Evolutionary conservation across 30 jellyfish, hydroid and myxozoan genomes (phyloP).

Genomic region (Aurelia sp.): DNA sequence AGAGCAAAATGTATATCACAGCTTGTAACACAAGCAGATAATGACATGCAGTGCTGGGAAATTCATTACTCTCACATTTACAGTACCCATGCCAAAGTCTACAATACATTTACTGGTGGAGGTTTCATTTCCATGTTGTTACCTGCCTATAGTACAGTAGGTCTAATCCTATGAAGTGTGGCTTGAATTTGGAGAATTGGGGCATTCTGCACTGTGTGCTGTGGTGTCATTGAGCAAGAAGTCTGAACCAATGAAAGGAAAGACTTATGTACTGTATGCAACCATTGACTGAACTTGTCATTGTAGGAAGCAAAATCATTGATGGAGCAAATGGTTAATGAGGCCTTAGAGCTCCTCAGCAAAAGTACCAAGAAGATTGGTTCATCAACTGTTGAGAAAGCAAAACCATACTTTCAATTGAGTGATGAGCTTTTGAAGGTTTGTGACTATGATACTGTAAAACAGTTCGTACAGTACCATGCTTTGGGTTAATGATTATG

Average conservation of each 20-base stretch:
- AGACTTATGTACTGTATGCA: not conserved
- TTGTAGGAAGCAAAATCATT: slow-evolving; percentile 90
- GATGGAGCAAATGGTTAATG: slow-evolving; percentile 82
- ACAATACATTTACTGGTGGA: too few species aligned
- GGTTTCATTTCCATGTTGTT: not conserved
- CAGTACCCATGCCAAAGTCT: too few species aligned
- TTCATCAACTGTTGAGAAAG: slow-evolving; percentile 71
- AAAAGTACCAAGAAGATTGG: slow-evolving; percentile 75
- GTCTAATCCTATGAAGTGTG: not conserved
- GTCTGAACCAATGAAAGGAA: not conserved
- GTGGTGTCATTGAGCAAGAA: not conserved
- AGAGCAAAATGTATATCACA: too few species aligned
- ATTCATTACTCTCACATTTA: too few species aligned
- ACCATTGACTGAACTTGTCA: not conserved
- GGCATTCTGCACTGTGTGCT: not conserved
- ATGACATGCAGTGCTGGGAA: too few species aligned
- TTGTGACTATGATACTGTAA: not conserved
- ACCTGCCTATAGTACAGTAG: not conserved
- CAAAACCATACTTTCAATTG: slow-evolving; percentile 80
- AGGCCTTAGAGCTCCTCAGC: slow-evolving; percentile 70
- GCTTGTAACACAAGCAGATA: too few species aligned
- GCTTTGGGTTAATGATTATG: too few species aligned
- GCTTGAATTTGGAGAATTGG: too few species aligned
- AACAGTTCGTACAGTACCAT: too few species aligned
- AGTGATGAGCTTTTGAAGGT: slow-evolving; percentile 64